Conservation (phyloP, 2,888 invertebrate genomes). For the Stenurella melanura region DNA sequence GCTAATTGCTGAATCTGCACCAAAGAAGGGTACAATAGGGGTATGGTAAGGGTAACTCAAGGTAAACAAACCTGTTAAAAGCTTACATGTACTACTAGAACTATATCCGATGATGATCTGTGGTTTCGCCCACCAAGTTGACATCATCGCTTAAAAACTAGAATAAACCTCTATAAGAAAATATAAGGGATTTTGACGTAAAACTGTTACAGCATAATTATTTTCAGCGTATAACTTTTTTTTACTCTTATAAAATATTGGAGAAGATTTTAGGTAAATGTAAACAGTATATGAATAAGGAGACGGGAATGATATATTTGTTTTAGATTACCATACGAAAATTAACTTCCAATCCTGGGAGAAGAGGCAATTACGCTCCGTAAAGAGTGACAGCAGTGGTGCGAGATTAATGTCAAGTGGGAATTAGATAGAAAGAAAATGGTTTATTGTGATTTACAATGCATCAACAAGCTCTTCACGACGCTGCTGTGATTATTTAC, state of each 20-base stretch:
- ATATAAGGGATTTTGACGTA: no score
- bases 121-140: no score
- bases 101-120: no score
- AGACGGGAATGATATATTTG: constrained; percentile 13
- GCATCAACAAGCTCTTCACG: neutral
- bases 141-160: no score
- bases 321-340: constrained; percentile 30
- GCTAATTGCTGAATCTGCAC: no score
- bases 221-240: no score
- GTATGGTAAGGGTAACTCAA: no score
- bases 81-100: no score
- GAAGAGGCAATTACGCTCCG: constrained; percentile 25
- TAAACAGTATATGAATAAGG: constrained; percentile 5
- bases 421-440: constrained; percentile 15
- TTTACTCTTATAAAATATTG: neutral
- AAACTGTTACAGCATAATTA: no score
- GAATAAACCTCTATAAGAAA: no score
- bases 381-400: constrained; percentile 14
- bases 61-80: no score
- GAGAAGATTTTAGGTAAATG: neutral
- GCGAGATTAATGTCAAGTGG: constrained; percentile 14
- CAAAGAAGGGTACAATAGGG: no score
- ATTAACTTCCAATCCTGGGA: constrained; percentile 31
- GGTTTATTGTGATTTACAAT: neutral
- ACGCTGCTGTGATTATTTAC: neutral